phyloP scores from a whole-genome alignment of 1,140 invertebrate species.

The Panulirus ornatus region DNA sequence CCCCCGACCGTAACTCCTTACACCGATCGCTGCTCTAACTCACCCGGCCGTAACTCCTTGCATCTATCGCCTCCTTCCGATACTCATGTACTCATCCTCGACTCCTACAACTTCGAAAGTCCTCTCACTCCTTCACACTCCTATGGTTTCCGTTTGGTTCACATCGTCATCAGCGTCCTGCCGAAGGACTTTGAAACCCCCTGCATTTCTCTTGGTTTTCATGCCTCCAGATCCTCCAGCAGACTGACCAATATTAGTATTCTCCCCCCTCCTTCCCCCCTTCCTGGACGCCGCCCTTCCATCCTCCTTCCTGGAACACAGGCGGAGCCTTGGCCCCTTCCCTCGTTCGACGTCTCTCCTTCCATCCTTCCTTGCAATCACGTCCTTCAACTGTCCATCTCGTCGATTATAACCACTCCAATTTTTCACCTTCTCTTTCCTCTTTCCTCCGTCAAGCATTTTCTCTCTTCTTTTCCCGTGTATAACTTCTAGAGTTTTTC shows the following conservation, averaged over 20 bases:
- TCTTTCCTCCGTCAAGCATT: not conserved
- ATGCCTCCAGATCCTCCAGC: not conserved
- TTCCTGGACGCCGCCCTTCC: not conserved
- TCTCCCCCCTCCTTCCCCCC: not conserved
- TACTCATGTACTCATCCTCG: not conserved
- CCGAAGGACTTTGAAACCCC: not conserved
- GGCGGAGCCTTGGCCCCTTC: not conserved
- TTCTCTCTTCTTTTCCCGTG: not conserved
- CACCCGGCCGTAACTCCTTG: no score
- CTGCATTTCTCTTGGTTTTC: not conserved
- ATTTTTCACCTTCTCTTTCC: not conserved
- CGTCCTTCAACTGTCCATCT: not conserved
- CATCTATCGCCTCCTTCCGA: not conserved
- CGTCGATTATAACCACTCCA: not conserved
- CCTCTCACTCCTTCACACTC: not conserved
- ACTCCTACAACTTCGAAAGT: not conserved
- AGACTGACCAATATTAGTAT: not conserved
- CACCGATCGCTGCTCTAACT: no score
- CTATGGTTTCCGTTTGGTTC: not conserved
- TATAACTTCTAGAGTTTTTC: not conserved
- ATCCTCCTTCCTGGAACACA: not conserved
- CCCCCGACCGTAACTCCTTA: no score
- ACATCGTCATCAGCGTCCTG: not conserved
- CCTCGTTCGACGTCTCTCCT: not conserved
- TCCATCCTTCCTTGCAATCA: no score